Percentiles rank a stretch among this genome's conserved stretches.
These are phyloP conservation scores for Pterophyllum scalare DNA, from an alignment of 2,113 vertebrate species.

Conservation along the genomic window DNA sequence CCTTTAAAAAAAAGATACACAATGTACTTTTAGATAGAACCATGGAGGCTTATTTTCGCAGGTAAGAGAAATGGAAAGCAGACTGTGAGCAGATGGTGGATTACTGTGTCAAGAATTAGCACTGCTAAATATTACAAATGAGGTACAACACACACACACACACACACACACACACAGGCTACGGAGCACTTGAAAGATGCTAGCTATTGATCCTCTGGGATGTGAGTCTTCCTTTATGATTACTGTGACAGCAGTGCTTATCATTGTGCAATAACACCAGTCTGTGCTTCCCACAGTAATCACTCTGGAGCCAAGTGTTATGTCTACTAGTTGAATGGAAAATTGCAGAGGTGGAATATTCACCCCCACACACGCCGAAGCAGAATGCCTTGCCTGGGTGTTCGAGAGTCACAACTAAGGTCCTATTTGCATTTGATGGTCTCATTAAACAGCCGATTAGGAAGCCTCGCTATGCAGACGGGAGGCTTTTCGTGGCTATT, in stretches of 20 bases:
- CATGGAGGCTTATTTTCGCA: background rate
- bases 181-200: background rate
- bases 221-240: conserved; percentile 16
- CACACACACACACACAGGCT: conserved; percentile 8
- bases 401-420: conserved; percentile 50
- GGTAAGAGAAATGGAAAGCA: conserved; percentile 33
- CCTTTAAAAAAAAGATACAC: too few species aligned
- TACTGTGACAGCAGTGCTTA: conserved; percentile 9
- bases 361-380: conserved; percentile 36
- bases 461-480: conserved; percentile 11
- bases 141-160: conserved; percentile 7
- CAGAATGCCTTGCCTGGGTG: conserved; percentile 30
- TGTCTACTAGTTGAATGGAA: conserved; percentile 48
- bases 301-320: conserved; percentile 34
- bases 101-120: conserved; percentile 18
- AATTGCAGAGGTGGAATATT: conserved; percentile 61
- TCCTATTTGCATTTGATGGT: conserved; percentile 67
- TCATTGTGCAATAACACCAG: conserved; percentile 19
- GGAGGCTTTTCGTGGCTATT: conserved; percentile 38
- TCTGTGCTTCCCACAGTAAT: conserved; percentile 34
- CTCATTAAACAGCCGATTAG: conserved; percentile 61
- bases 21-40: background rate
- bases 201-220: conserved; percentile 5
- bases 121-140: conserved; percentile 45
- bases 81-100: conserved; percentile 46